Evolutionary conservation across 1,140 invertebrate species (phyloP).

Genomic region (Liolophura sinensis): DNA sequence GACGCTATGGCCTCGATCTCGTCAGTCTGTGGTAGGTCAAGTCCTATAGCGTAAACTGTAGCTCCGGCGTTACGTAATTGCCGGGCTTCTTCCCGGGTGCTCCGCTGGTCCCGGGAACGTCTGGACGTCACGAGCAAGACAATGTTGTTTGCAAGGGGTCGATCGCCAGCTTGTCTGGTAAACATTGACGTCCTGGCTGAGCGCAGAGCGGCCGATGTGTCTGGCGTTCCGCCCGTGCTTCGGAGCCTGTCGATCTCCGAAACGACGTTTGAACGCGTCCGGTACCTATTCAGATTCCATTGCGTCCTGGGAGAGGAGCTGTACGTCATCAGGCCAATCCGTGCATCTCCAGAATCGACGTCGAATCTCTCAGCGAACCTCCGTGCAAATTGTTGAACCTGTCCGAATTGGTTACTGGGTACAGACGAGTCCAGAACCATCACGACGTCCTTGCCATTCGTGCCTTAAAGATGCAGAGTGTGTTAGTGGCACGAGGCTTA

Average conservation of each 20-base stretch:
- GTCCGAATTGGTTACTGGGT: slow-evolving; percentile 23
- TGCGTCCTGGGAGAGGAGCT: slow-evolving; percentile 22
- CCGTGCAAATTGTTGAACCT: slow-evolving; percentile 32
- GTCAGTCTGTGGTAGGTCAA: neutral
- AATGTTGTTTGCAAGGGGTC: slow-evolving; percentile 22
- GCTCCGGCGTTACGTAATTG: slow-evolving; percentile 9
- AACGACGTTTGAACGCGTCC: slow-evolving; percentile 6
- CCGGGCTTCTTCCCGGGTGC: slow-evolving; percentile 16
- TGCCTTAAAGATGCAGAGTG: too few relatives aligned
- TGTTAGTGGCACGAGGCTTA: too few relatives aligned
- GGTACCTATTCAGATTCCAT: slow-evolving; percentile 25
- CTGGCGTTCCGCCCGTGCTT: slow-evolving; percentile 16
- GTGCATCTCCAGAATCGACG: slow-evolving; percentile 20
- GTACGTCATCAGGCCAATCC: slow-evolving; percentile 29
- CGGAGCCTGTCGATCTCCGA: slow-evolving; percentile 15
- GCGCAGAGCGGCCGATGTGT: slow-evolving; percentile 21
- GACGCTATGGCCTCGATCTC: slow-evolving; percentile 1
- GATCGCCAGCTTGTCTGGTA: slow-evolving; percentile 18
- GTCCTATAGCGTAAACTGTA: slow-evolving; percentile 5
- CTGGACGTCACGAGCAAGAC: slow-evolving; percentile 26
- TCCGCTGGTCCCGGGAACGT: neutral
- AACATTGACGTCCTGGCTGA: slow-evolving; percentile 26
- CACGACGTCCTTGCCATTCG: slow-evolving; percentile 44
- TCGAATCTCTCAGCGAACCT: slow-evolving; percentile 20
- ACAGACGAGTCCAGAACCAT: slow-evolving; percentile 49